Conservation (phyloP, 1,140 invertebrate species). For the Neodiprion virginianus region DNA sequence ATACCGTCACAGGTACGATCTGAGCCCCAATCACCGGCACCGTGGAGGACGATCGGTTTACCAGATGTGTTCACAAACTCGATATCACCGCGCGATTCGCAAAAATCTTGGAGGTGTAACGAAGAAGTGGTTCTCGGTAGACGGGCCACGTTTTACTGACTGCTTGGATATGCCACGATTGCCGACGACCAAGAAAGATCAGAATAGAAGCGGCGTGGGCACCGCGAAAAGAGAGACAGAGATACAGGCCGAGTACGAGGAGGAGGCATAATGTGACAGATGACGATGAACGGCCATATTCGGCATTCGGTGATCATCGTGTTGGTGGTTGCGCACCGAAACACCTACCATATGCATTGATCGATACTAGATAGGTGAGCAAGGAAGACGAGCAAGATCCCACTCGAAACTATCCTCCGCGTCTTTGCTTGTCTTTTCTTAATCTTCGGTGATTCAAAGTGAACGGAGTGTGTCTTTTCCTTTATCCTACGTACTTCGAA, state of each 20-base stretch:
- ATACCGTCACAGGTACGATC: not conserved
- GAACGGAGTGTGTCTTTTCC: too few species aligned
- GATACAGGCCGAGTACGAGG: not conserved
- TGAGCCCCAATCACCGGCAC: not conserved
- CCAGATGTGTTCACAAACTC: not conserved
- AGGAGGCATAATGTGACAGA: constrained; percentile 29
- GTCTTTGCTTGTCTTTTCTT: too few species aligned
- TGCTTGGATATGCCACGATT: not conserved
- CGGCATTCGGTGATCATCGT: constrained; percentile 34
- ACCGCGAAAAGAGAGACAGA: constrained; percentile 18
- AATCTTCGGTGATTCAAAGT: too few species aligned
- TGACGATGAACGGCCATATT: constrained; percentile 43
- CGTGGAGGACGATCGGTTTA: too few species aligned
- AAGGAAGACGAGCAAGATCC: not conserved
- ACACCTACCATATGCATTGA: not conserved
- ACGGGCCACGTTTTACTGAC: not conserved
- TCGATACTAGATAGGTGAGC: not conserved
- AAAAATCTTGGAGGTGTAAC: too few species aligned
- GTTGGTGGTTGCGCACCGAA: not conserved
- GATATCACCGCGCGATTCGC: not conserved
- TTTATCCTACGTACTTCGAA: too few species aligned
- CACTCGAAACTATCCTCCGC: not conserved
- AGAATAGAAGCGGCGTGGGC: constrained; percentile 22
- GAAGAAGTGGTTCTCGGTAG: not conserved
- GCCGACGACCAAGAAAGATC: constrained; percentile 28